Evolutionary conservation across 1,140 invertebrate genomes (phyloP), one percentile per base, ranked within the genome.

Genomic region (Orius laevigatus): DNA sequence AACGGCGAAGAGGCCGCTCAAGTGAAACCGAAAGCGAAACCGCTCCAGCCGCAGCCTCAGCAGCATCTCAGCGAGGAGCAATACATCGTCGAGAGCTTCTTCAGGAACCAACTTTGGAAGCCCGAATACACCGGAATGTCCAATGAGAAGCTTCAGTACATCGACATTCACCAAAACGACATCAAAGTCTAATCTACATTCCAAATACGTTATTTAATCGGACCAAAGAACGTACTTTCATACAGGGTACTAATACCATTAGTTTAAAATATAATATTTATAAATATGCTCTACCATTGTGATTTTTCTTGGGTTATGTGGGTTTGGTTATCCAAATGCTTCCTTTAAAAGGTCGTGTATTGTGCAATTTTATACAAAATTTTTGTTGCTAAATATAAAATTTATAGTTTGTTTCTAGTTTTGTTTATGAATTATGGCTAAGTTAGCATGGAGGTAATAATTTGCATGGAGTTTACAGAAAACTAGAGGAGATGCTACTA

Each of bases 101-200:
- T 72, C 58, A 62, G 62, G 20, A 69, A 72, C 58, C 70, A 72
- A 56, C 57, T 72, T 20, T 72, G 70, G 70, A 71, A 70, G 59
- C 70, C 69, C 16, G 70, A 72, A 56, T 69, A 70, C 50, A 70
- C 70, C 19, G 43, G 43, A 4, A 45, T 45, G 43, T 12, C 43
- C 10, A 25, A 19, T 9, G 11, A 35, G 35, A 14, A 31, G n/a
- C 16, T 39, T 19, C n/a, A n/a, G n/a, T 45, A 40, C 14, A 44
- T 14, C 41, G n/a, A 25, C 25, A 25, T 25, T 8, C 8, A 25
- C 25, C 25, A 25, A 3, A 38, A 16, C 11, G 36, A 38, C 36
- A 10, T 38, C 36, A 38, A 38, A 10, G 36, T 16, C 3, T 25
- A 25, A 25, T 25, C 25, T 25, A 46, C 14, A 46, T 3, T 46